phyloP scores from a whole-genome alignment of 2,113 vertebrate genomes.

The Saimiri boliviensis region DNA sequence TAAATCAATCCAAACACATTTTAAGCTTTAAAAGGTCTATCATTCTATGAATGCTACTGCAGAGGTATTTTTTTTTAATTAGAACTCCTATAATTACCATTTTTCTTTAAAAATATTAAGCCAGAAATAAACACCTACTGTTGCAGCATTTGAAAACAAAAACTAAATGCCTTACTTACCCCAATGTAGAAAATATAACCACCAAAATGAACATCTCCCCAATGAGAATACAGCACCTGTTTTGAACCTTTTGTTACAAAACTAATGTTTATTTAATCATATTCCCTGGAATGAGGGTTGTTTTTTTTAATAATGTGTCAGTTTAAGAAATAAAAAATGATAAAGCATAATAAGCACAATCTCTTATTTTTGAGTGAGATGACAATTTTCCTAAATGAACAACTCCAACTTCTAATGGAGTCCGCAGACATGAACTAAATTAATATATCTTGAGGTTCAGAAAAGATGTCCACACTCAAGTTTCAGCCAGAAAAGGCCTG shows the following conservation, averaged over 20 bases:
- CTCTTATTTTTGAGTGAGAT: neutral
- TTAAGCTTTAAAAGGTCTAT: conserved; percentile 18
- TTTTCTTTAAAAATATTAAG: conserved; percentile 40
- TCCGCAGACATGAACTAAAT: neutral
- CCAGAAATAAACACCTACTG: conserved; percentile 30
- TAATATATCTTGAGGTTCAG: neutral
- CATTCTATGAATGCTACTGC: conserved; percentile 11
- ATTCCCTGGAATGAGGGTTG: neutral
- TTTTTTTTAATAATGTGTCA: neutral
- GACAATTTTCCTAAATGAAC: neutral
- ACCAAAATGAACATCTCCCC: neutral
- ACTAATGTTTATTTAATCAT: neutral
- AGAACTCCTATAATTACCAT: neutral
- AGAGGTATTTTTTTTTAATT: conserved; percentile 12
- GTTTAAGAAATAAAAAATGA: neutral
- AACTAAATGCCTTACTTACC: neutral
- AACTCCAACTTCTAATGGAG: neutral
- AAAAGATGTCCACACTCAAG: neutral
- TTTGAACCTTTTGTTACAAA: neutral
- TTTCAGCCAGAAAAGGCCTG: neutral
- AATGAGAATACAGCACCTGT: neutral
- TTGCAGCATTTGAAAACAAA: conserved; percentile 26
- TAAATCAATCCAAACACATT: conserved; percentile 7
- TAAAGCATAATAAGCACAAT: neutral
- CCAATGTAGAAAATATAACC: neutral